These are phyloP conservation scores for Panurus biarmicus DNA, from an alignment of 2,113 vertebrate genomes.

Conservation along the genomic window DNA sequence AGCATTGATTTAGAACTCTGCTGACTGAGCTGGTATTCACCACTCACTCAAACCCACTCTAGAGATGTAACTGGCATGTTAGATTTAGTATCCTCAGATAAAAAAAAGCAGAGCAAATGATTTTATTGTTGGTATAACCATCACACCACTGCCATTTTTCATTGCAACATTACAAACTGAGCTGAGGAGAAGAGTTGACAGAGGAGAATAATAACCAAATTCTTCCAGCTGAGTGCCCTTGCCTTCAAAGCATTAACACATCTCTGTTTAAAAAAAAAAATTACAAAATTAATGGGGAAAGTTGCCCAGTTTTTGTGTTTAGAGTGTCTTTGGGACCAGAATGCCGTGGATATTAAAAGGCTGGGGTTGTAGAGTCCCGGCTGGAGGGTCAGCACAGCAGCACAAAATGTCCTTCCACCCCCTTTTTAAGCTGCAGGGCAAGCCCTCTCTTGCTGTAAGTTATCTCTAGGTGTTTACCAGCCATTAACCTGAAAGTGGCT, in stretches of 20 bases:
- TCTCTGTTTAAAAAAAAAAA: background rate
- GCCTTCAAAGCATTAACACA: background rate
- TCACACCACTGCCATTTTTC: background rate
- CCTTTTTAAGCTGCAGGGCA: background rate
- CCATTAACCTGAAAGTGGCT: slow-evolving; percentile 46
- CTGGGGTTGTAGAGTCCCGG: background rate
- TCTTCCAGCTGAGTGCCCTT: background rate
- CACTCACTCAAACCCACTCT: background rate
- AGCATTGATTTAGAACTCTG: background rate
- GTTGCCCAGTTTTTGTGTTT: background rate
- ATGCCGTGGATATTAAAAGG: background rate
- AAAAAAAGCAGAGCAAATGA: background rate
- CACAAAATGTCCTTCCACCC: background rate
- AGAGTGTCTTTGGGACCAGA: background rate
- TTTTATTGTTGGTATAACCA: background rate
- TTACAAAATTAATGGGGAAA: background rate
- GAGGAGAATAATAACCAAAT: background rate
- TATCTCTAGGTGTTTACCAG: slow-evolving; percentile 49
- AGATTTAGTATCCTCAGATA: background rate
- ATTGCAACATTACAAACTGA: background rate
- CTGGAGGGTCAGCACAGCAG: background rate
- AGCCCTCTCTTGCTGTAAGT: background rate
- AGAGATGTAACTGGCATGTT: background rate
- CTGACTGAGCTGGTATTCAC: background rate
- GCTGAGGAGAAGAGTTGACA: background rate